Base-by-base conservation (phyloP, 2,797 vertebrate genomes). In the Alca torda region DNA sequence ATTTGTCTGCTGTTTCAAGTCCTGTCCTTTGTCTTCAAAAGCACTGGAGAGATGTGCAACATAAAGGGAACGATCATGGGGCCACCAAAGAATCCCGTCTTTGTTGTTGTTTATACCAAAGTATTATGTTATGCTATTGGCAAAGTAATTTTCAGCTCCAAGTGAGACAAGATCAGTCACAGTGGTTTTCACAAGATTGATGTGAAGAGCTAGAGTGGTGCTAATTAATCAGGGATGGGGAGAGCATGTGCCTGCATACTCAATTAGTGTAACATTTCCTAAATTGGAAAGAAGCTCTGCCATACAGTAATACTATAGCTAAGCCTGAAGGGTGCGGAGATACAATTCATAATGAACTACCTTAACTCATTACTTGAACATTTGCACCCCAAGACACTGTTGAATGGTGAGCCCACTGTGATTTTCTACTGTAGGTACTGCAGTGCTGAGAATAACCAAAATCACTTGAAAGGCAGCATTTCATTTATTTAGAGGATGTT, bases 141-240 rank as follows among this genome's bases (percentile, higher is more conserved):
- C 95, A 94, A 96, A 97, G 97, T 98, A 97, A 98, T 98, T 98
- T 98, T 98, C 97, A 97, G 94, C 97, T 98, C 96, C 89, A 77
- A 96, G 97, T 97, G 96, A 98, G 96, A 97, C 95, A 96, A 95
- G 92, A 97, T 96, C 89, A 96, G 96, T 96, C 97, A 89, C 94
- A 97, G 97, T 97, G 90, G 96, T 97, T 98, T 98, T 98, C 97
- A 91, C 90, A 95, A 95, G 96, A 97, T 98, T 97, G 94, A 97
- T 97, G 93, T 97, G 97, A 97, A 94, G 97, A 98, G 97, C 97
- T 96, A 92, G 96, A 97, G 97, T 98, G 97, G 97, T 98, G 98
- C 97, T 98, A 98, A 98, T 98, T 98, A 98, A 97, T 97, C 97
- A 94, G 92, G 96, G 92, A 85, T 95, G 93, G 95, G 91, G 89